Conservation (phyloP, 2,797 vertebrate genomes). For the Danionella dracula region DNA sequence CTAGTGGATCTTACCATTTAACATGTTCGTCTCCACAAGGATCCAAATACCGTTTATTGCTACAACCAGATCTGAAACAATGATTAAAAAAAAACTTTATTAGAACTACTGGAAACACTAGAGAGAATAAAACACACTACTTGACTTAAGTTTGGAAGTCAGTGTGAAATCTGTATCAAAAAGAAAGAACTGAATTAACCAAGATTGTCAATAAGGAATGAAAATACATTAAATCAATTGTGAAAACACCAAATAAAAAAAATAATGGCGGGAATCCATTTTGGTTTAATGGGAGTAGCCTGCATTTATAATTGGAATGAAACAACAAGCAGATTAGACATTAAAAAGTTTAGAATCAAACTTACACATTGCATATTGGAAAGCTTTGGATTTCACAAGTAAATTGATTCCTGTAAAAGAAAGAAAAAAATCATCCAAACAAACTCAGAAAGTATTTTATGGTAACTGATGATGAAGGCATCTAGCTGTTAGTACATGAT, state of each 20-base stretch:
- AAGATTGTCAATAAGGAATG: no score
- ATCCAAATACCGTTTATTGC: constrained; percentile 95
- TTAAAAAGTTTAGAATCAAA: constrained; percentile 38
- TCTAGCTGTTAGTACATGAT: background rate
- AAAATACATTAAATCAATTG: no score
- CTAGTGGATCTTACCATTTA: constrained; percentile 71
- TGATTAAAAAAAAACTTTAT: background rate
- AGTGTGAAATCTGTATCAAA: background rate
- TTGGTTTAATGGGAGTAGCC: no score
- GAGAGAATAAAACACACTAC: background rate
- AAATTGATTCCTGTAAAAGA: constrained; percentile 83
- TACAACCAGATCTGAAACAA: constrained; percentile 81
- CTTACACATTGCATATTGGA: constrained; percentile 96
- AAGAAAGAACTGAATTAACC: background rate
- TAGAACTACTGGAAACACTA: background rate
- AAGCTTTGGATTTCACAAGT: constrained; percentile 88
- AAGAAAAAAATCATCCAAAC: background rate
- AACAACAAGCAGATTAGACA: no score
- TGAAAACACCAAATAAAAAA: no score
- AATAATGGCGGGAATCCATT: no score
- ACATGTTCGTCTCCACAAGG: constrained; percentile 87
- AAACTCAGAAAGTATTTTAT: background rate
- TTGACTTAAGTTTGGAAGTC: background rate
- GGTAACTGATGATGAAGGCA: background rate
- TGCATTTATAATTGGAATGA: no score